These are phyloP conservation scores for Probaryconus sp. DNA, from an alignment of 1,140 invertebrate species.

Conservation along the genomic window DNA sequence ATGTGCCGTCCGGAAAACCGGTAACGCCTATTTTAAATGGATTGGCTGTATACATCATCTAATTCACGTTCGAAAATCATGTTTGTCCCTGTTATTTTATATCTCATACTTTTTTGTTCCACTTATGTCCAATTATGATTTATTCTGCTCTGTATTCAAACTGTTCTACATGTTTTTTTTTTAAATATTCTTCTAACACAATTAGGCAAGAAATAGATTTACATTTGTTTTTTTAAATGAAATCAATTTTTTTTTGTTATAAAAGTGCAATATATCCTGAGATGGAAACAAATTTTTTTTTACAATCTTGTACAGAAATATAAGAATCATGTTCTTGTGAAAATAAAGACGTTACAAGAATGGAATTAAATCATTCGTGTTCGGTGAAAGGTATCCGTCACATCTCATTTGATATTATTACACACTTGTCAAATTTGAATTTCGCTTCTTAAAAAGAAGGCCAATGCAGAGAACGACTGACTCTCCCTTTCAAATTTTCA, in stretches of 20 bases:
- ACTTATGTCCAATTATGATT: conserved; percentile 40
- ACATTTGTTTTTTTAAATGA: too few relatives aligned
- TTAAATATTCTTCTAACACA: too few relatives aligned
- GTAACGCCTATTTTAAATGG: conserved; percentile 48
- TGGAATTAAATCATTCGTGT: too few relatives aligned
- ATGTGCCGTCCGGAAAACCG: conserved; percentile 26
- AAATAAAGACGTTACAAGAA: too few relatives aligned
- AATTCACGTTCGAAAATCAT: conserved; percentile 37
- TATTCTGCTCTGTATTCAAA: conserved; percentile 15
- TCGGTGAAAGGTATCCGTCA: too few relatives aligned
- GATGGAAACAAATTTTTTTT: too few relatives aligned
- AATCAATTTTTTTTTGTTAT: too few relatives aligned
- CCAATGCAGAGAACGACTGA: background rate
- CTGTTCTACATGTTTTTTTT: too few relatives aligned
- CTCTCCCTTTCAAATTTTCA: conserved; percentile 15
- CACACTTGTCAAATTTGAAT: conserved; percentile 17
- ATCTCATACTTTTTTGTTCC: conserved; percentile 46
- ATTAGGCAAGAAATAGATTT: too few relatives aligned
- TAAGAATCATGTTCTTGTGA: too few relatives aligned
- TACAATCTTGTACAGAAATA: too few relatives aligned
- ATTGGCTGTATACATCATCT: conserved; percentile 45
- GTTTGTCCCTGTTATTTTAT: conserved; percentile 43
- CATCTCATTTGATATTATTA: conserved; percentile 10
- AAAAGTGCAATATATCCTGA: too few relatives aligned
- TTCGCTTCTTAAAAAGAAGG: conserved; percentile 6